Percentiles rank a stretch among this genome's conserved stretches.
Evolutionary conservation across 2,888 invertebrate species (phyloP).

Genomic region (Drosophila aldrichi): DNA sequence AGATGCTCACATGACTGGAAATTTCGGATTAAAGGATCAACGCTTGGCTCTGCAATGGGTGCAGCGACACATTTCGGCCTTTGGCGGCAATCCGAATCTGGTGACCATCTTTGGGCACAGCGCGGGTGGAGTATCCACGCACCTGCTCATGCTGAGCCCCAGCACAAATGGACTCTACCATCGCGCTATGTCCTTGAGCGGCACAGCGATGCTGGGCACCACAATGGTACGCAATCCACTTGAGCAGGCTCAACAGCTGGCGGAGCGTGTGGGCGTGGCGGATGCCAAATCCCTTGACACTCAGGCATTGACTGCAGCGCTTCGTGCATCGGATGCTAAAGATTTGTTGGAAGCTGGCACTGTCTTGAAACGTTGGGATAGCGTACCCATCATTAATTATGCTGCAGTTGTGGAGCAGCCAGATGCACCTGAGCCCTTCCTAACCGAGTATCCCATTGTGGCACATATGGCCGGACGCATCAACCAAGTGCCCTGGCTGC

Average conservation of each 20-base stretch:
- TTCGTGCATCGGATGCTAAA: conserved; percentile 82
- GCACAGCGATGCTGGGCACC: conserved; percentile 80
- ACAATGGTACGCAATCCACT: conserved; percentile 59
- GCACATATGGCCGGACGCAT: conserved; percentile 78
- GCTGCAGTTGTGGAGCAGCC: conserved; percentile 84
- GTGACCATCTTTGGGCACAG: conserved; percentile 86
- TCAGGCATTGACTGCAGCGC: conserved; percentile 80
- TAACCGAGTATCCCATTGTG: conserved; percentile 84
- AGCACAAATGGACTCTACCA: conserved; percentile 85
- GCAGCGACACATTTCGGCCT: conserved; percentile 83
- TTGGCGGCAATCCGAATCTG: conserved; percentile 84
- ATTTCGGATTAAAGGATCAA: conserved; percentile 86
- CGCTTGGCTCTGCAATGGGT: conserved; percentile 85
- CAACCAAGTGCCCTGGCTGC: conserved; percentile 85
- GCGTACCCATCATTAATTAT: conserved; percentile 84
- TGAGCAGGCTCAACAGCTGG: conserved; percentile 79
- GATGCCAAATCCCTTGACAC: conserved; percentile 56
- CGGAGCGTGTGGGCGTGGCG: conserved; percentile 81
- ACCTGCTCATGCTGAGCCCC: conserved; percentile 85
- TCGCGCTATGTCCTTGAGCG: conserved; percentile 85
- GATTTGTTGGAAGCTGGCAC: conserved; percentile 82
- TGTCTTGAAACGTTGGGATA: conserved; percentile 85
- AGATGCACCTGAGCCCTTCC: conserved; percentile 83
- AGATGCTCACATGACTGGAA: conserved; percentile 85
- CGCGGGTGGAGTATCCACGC: conserved; percentile 85